Evolutionary conservation across 2,797 vertebrate species (phyloP).

Genomic region (Monodelphis domestica): DNA sequence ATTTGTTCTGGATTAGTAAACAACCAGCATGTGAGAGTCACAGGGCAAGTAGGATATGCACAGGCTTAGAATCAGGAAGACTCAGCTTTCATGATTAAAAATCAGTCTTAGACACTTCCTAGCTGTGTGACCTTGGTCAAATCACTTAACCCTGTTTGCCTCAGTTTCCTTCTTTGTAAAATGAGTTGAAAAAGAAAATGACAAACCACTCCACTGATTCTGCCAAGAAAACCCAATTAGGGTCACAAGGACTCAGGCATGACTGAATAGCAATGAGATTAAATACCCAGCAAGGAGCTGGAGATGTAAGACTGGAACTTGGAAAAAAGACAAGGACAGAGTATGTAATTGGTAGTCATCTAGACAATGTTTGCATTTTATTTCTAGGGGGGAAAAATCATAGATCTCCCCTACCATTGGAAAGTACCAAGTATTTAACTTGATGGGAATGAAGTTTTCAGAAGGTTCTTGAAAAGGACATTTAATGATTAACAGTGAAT

Average conservation of each 20-base stretch:
- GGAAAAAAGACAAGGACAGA: background rate
- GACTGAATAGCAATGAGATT: too few relatives aligned
- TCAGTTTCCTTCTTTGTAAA: background rate
- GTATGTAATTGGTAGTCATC: background rate
- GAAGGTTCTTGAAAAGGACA: slow-evolving; percentile 47
- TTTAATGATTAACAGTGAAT: slow-evolving; percentile 70
- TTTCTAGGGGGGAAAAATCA: background rate
- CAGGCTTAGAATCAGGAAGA: too few relatives aligned
- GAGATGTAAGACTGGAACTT: background rate
- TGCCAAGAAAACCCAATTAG: background rate
- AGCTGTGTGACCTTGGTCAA: background rate
- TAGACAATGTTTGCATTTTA: background rate
- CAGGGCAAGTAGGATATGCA: too few relatives aligned
- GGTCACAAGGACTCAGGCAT: background rate
- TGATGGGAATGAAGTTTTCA: slow-evolving; percentile 37
- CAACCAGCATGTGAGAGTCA: too few relatives aligned
- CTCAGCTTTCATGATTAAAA: background rate
- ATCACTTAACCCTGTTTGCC: background rate
- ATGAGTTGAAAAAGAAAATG: background rate
- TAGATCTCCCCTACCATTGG: background rate
- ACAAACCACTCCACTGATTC: background rate
- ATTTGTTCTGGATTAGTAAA: too few relatives aligned
- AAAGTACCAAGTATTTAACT: background rate
- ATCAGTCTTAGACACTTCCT: background rate
- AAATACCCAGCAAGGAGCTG: background rate